These are phyloP conservation scores for Oscheius sp. DNA, from an alignment of 2,888 invertebrate species.

Conservation along the genomic window DNA sequence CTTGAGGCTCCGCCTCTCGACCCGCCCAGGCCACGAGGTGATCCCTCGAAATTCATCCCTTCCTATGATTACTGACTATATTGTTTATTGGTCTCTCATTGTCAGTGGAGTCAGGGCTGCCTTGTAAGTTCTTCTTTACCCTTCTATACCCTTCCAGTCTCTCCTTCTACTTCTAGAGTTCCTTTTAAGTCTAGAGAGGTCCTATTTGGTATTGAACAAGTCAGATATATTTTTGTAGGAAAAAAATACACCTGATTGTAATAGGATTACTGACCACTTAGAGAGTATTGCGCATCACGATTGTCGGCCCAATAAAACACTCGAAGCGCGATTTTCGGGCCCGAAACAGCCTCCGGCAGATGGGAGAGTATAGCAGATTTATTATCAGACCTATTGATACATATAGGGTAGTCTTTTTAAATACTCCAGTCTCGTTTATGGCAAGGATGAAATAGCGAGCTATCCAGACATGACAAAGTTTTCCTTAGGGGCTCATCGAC, in stretches of 20 bases:
- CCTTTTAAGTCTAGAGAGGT: not conserved
- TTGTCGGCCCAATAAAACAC: conserved; percentile 29
- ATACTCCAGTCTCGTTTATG: no score
- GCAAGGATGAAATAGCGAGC: not conserved
- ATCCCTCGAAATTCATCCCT: not conserved
- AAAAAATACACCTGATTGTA: conserved; percentile 12
- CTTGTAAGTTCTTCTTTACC: conserved; percentile 4
- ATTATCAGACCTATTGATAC: not conserved
- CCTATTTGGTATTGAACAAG: not conserved
- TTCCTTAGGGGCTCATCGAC: conserved; percentile 23
- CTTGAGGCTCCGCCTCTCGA: conserved; percentile 1
- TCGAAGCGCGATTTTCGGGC: conserved; percentile 20
- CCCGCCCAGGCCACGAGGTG: conserved; percentile 3
- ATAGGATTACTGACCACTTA: conserved; percentile 20
- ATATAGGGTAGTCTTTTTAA: not conserved
- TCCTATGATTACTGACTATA: not conserved
- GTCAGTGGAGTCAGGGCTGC: conserved; percentile 1
- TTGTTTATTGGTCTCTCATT: not conserved
- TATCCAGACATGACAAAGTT: conserved; percentile 16
- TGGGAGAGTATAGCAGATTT: conserved; percentile 4
- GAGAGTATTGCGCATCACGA: conserved; percentile 21
- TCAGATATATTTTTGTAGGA: no score
- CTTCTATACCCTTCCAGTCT: not conserved
- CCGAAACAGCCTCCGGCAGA: conserved; percentile 17
- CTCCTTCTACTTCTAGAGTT: not conserved